Evolutionary conservation across 2,113 vertebrate genomes (phyloP).

Genomic region (Strix aluco): DNA sequence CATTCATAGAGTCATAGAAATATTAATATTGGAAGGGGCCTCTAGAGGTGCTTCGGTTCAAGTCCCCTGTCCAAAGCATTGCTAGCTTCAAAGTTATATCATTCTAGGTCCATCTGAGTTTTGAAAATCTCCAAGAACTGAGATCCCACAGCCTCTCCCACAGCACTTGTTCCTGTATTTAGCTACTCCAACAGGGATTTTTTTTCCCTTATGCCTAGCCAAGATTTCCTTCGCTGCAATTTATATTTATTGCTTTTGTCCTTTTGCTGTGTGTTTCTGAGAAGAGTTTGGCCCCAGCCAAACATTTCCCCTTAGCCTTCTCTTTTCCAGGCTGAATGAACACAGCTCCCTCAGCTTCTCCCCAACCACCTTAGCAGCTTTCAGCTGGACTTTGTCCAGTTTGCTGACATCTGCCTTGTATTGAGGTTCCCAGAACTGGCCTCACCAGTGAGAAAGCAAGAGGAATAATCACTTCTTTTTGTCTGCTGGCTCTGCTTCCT

Average conservation of each 20-base stretch:
- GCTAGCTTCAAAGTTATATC: neutral
- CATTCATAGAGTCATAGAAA: neutral
- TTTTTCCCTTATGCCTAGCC: neutral
- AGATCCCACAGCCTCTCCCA: neutral
- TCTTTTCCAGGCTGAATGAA: neutral
- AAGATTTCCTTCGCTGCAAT: neutral
- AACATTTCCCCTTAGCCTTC: neutral
- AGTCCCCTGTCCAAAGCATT: neutral
- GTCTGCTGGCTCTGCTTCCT: neutral
- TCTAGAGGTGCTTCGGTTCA: neutral
- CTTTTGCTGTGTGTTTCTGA: neutral
- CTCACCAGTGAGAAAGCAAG: neutral
- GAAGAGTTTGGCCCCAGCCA: neutral
- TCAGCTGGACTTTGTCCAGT: neutral
- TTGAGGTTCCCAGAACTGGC: neutral
- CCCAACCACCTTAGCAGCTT: fast-evolving
- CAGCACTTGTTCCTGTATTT: neutral
- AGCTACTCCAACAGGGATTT: neutral
- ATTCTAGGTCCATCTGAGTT: neutral
- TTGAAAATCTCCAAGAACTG: neutral
- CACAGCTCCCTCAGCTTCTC: neutral
- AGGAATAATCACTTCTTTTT: neutral
- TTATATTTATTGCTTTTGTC: neutral
- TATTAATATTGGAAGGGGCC: neutral
- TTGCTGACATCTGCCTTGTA: neutral